Conservation (phyloP, 2,888 invertebrate genomes). For the Thysanoteuthis rhombus region DNA sequence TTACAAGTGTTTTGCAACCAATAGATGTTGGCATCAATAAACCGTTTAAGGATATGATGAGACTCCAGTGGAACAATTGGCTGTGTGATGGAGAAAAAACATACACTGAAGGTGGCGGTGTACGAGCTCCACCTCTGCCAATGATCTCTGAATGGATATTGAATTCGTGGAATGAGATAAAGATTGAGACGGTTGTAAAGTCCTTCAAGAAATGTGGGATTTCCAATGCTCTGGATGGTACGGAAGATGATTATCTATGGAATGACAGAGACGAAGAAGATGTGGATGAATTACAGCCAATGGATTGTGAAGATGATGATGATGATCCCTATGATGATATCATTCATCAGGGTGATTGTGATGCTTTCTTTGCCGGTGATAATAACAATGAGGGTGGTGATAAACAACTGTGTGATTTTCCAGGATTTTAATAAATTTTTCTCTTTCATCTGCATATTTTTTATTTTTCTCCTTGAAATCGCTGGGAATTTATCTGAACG, state of each 20-base stretch:
- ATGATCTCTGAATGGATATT: neutral
- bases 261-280: neutral
- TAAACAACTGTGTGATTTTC: neutral
- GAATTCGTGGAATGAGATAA: neutral
- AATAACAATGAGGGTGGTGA: neutral
- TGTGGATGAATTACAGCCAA: neutral
- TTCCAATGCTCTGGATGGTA: neutral
- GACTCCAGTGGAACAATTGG: neutral
- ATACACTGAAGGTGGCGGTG: neutral
- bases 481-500: too few species aligned
- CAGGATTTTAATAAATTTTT: neutral
- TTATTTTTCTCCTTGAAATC: too few species aligned
- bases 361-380: neutral
- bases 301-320: neutral
- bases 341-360: neutral
- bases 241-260: neutral
- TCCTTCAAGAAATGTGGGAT: neutral
- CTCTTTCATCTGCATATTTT: neutral
- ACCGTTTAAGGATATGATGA: conserved; percentile 13
- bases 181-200: neutral
- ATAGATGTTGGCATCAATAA: neutral
- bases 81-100: conserved; percentile 1
- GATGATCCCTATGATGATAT: neutral
- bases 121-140: neutral
- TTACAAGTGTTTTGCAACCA: conserved; percentile 18